These are phyloP conservation scores for Pan troglodytes DNA, from an alignment of 2,113 vertebrate species.

Conservation along the genomic window NHGRI_mPanTro3-v2.1_pri NC_086015.1:145907001-145907500, in stretches of 20 bases:
- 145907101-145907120: not conserved
- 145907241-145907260: not conserved
- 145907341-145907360: not conserved
- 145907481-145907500: not conserved
- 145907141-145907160: conserved; percentile 8
- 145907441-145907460: not conserved
- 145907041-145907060: not conserved
- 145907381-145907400: not conserved
- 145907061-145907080: not conserved
- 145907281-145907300: not conserved
- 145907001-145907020: not conserved
- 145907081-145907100: not conserved
- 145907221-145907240: not conserved
- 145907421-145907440: not conserved
- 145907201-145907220: conserved; percentile 22
- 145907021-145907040: not conserved
- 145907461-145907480: not conserved
- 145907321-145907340: not conserved
- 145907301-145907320: conserved; percentile 31
- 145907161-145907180: not conserved
- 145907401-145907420: not conserved
- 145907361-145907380: not conserved
- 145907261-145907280: not conserved
- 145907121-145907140: not conserved
- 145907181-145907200: not conserved